Conservation (phyloP, 1,140 invertebrate species). For the Drosophila sp. region DNA sequence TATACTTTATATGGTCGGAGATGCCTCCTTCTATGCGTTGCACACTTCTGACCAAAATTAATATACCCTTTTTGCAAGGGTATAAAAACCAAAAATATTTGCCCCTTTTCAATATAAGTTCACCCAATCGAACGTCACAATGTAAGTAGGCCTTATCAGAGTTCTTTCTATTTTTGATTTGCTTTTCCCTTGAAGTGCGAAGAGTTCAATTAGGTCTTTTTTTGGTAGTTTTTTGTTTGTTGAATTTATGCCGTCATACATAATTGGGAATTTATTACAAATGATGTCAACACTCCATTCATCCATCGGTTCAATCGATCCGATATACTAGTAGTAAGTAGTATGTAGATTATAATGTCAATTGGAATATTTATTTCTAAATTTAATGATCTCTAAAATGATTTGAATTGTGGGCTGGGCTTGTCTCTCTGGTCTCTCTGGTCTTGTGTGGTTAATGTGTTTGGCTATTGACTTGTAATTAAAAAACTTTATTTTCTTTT, state of each 20-base stretch:
- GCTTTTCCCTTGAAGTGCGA: slow-evolving; percentile 22
- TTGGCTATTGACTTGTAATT: slow-evolving; percentile 54
- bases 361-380: slow-evolving; percentile 28
- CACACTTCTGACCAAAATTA: no score
- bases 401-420: slow-evolving; percentile 36
- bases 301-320: neutral
- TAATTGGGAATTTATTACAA: slow-evolving; percentile 71
- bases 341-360: slow-evolving; percentile 37
- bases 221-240: neutral
- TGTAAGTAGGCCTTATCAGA: slow-evolving; percentile 18
- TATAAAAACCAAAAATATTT: neutral
- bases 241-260: slow-evolving; percentile 61
- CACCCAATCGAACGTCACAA: neutral
- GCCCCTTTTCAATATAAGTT: neutral
- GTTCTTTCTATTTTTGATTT: slow-evolving; percentile 27
- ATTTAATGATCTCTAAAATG: slow-evolving; percentile 57
- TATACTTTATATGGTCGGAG: no score
- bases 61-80: no score
- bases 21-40: no score
- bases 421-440: no score
- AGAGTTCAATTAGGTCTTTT: slow-evolving; percentile 59
- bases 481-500: slow-evolving; percentile 44
- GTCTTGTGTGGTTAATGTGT: slow-evolving; percentile 3
- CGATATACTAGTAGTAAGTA: neutral
- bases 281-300: slow-evolving; percentile 55